phyloP scores from a whole-genome alignment of 2,888 invertebrate genomes.

The Megastigmus dorsalis region DNA sequence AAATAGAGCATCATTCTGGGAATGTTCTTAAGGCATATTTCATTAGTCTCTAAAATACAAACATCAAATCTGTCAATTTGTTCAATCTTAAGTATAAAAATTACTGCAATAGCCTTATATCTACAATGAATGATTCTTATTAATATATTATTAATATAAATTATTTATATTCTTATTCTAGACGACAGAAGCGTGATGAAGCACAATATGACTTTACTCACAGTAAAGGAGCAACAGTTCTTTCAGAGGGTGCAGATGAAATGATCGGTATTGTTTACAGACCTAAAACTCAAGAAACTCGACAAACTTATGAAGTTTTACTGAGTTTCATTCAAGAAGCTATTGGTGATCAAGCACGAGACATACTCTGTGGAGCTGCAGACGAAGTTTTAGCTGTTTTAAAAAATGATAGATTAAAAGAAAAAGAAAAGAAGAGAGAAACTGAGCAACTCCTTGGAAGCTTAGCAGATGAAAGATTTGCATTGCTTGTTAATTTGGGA shows the following conservation, averaged over 20 bases:
- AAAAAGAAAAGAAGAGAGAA: constrained; percentile 94
- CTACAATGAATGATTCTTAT: neutral
- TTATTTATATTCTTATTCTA: constrained; percentile 68
- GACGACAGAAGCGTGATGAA: constrained; percentile 92
- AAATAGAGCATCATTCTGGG: too few species aligned
- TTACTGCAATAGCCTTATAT: too few species aligned
- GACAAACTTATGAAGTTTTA: constrained; percentile 97
- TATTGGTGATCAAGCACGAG: constrained; percentile 96
- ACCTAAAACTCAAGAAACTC: constrained; percentile 97
- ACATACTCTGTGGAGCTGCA: constrained; percentile 98
- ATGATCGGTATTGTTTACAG: constrained; percentile 96
- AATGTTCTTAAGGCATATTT: too few species aligned
- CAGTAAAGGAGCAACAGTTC: constrained; percentile 89
- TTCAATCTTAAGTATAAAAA: too few species aligned
- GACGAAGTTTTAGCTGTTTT: constrained; percentile 97
- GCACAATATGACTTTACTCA: constrained; percentile 93
- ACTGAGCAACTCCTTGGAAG: constrained; percentile 89
- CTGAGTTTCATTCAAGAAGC: constrained; percentile 98
- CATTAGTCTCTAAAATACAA: too few species aligned
- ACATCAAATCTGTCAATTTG: too few species aligned
- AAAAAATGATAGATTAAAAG: constrained; percentile 96
- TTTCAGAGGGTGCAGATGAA: constrained; percentile 93
- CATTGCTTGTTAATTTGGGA: constrained; percentile 94
- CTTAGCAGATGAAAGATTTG: constrained; percentile 93
- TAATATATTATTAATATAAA: constrained; percentile 13